These are phyloP conservation scores for Irena cyanogastra DNA, from an alignment of 2,113 vertebrate genomes.

Conservation along the genomic window DNA sequence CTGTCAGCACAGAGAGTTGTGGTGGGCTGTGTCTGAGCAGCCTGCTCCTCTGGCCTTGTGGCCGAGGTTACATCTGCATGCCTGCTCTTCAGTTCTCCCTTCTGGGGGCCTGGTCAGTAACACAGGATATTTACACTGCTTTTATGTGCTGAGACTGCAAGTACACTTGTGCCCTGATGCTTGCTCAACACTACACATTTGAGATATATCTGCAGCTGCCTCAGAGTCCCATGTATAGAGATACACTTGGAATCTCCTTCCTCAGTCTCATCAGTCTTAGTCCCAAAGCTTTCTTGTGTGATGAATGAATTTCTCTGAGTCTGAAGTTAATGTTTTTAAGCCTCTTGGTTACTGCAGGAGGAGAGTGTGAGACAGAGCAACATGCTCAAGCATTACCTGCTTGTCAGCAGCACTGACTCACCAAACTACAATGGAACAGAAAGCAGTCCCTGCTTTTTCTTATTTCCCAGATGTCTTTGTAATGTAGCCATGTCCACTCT, in stretches of 20 bases:
- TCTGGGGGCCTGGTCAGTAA: neutral
- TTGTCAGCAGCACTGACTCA: neutral
- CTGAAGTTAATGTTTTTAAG: neutral
- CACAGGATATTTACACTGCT: neutral
- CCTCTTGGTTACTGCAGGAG: neutral
- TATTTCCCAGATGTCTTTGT: neutral
- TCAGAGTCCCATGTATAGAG: neutral
- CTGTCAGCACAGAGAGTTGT: neutral
- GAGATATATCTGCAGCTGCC: neutral
- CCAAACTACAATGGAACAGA: neutral
- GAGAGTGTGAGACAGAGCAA: neutral
- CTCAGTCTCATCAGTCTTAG: neutral
- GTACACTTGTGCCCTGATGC: neutral
- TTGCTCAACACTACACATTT: accelerated
- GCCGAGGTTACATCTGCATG: neutral
- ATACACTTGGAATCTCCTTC: neutral
- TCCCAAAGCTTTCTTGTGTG: neutral
- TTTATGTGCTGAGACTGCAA: neutral
- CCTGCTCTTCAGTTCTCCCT: neutral
- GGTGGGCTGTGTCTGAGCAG: neutral
- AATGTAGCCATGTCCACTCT: neutral
- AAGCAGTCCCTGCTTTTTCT: neutral
- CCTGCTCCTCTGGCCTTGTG: too few relatives aligned
- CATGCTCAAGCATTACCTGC: neutral
- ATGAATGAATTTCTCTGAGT: neutral